Conservation (phyloP, 37 sponge, comb jelly and placozoan species). For the Ianthella basta region DNA sequence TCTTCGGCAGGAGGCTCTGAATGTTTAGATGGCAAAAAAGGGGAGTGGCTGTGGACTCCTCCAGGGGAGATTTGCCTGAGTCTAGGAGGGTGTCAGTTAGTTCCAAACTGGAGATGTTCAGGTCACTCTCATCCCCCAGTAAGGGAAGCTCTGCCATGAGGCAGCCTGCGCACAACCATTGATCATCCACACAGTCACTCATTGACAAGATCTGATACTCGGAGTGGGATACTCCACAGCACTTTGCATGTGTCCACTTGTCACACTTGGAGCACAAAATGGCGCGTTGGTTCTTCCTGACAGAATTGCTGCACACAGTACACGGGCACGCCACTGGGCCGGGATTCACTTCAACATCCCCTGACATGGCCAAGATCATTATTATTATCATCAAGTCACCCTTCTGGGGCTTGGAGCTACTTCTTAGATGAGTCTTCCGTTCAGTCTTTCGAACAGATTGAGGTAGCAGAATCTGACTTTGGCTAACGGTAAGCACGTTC, state of each 20-base stretch:
- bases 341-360: background rate
- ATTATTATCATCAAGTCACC: background rate
- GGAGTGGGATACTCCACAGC: background rate
- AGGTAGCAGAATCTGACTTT: background rate
- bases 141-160: conserved; percentile 6
- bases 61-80: background rate
- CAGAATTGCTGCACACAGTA: conserved; percentile 1
- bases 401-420: background rate
- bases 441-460: background rate
- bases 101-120: conserved; percentile 1
- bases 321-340: background rate
- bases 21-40: background rate
- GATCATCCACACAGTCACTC: background rate
- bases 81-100: background rate
- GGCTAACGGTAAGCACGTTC: background rate
- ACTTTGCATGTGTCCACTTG: background rate
- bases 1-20: background rate
- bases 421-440: background rate
- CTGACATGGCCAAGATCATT: background rate
- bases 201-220: background rate
- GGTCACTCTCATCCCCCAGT: background rate
- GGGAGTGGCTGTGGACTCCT: background rate
- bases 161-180: background rate
- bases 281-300: background rate
- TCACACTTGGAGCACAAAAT: background rate